phyloP scores from a whole-genome alignment of 2,888 invertebrate genomes.

The Drosophila stalkeri region DNA sequence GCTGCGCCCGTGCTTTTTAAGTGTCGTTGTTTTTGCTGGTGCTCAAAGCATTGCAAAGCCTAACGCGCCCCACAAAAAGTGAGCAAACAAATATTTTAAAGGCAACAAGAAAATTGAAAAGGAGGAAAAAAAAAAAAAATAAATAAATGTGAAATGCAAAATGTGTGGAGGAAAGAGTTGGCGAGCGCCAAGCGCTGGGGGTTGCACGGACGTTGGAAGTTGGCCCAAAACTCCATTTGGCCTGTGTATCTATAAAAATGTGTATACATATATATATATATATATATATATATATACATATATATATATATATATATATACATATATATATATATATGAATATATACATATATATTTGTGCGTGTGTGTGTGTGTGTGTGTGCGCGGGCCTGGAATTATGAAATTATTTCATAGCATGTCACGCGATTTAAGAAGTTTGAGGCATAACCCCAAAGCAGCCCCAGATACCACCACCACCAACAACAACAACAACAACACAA shows the following conservation, averaged over 20 bases:
- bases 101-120: slow-evolving; percentile 45
- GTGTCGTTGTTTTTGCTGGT: background rate
- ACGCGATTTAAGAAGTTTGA: slow-evolving; percentile 68
- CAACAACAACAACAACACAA: slow-evolving; percentile 9
- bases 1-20: slow-evolving; percentile 1
- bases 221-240: slow-evolving; percentile 34
- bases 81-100: slow-evolving; percentile 46
- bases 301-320: background rate
- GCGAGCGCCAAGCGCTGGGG: slow-evolving; percentile 4
- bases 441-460: slow-evolving; percentile 28
- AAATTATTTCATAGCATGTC: slow-evolving; percentile 66
- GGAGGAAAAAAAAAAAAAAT: background rate
- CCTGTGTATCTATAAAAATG: slow-evolving; percentile 38
- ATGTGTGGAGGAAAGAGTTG: slow-evolving; percentile 16
- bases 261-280: background rate
- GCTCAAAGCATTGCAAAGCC: slow-evolving; percentile 12
- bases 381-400: slow-evolving; percentile 62
- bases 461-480: slow-evolving; percentile 20
- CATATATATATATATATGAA: background rate
- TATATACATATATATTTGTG: background rate
- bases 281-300: slow-evolving; percentile 1
- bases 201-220: slow-evolving; percentile 25
- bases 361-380: slow-evolving; percentile 24
- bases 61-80: slow-evolving; percentile 29
- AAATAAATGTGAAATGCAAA: slow-evolving; percentile 16